Evolutionary conservation across 2,113 vertebrate genomes (phyloP), one percentile per base, ranked within the genome.

Genomic region (Syngnathoides biaculeatus): DNA sequence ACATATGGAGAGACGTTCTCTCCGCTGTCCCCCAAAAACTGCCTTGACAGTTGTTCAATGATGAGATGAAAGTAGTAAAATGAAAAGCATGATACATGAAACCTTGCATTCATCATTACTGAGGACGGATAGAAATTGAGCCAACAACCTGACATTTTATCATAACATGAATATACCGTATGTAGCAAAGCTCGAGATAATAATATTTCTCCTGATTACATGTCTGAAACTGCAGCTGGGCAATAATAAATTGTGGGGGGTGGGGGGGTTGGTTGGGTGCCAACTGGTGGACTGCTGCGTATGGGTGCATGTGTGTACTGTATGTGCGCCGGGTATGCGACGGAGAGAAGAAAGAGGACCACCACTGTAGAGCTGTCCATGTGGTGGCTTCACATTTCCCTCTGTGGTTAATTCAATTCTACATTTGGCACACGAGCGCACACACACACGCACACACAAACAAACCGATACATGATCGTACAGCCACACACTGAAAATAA

Each of bases 301-400:
- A 56, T 65, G 52, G 42, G 58, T 60, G 52, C n/a, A 17, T 45
- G 43, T 45, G 53, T 64, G 78, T 68, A 66, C 30, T 80, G 57
- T 72, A 63, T 78, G 60, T 68, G 78, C 69, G 72, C 45, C 69
- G 73, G 74, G 70, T 66, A 71, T 69, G 72, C 81, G 77, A 66
- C 57, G 56, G 71, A 71, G 67, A 80, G 79, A 86, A 82, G 79
- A 83, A 84, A 84, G 74, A 64, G 78, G 87, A 87, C 88, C 86
- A 88, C 86, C 87, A 11, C 79, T 66, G 83, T 79, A 69, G 79
- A 86, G 61, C 66, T 83, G 84, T 86, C 81, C 79, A 81, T 79
- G 79, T 24, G 66, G 74, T 78, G 80, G 84, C 82, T 87, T 84
- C 78, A 69, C 83, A 65, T 86, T 83, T 83, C 80, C 77, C 75